These are phyloP conservation scores for Trachelus troglodyta DNA, from an alignment of 2,888 invertebrate species.

Conservation along the genomic window DNA sequence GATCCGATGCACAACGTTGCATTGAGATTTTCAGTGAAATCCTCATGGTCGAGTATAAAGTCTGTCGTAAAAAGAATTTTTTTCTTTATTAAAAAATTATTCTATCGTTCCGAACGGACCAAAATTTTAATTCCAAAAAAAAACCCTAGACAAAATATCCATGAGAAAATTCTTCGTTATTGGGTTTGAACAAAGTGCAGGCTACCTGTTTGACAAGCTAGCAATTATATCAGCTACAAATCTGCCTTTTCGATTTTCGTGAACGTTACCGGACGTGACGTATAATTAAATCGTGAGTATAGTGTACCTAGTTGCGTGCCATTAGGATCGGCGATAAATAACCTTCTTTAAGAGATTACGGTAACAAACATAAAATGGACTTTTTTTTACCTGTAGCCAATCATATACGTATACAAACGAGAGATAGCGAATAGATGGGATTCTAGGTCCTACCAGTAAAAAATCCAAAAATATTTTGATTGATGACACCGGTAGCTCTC, in stretches of 20 bases:
- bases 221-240: not conserved
- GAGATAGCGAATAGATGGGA: not conserved
- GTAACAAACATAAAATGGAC: not conserved
- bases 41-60: not conserved
- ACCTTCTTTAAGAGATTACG: constrained; percentile 27
- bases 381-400: not conserved
- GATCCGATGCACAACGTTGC: constrained; percentile 50
- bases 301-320: not conserved
- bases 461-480: constrained; percentile 34
- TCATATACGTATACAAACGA: not conserved
- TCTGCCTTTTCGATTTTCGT: not conserved
- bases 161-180: not conserved
- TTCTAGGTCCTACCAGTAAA: not conserved
- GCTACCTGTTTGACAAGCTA: not conserved
- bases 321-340: constrained; percentile 26
- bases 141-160: not conserved
- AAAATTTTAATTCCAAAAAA: not conserved
- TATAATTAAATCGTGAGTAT: constrained; percentile 3
- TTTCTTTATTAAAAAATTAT: no score
- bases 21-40: constrained; percentile 33
- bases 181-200: not conserved
- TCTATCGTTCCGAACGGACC: no score
- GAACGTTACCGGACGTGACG: not conserved
- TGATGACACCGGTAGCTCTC: constrained; percentile 25
- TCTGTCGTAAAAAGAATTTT: no score